Evolutionary conservation across 2,797 vertebrate genomes (phyloP), one percentile per base, ranked within the genome.

Genomic region (Chiloscyllium punctatum): DNA sequence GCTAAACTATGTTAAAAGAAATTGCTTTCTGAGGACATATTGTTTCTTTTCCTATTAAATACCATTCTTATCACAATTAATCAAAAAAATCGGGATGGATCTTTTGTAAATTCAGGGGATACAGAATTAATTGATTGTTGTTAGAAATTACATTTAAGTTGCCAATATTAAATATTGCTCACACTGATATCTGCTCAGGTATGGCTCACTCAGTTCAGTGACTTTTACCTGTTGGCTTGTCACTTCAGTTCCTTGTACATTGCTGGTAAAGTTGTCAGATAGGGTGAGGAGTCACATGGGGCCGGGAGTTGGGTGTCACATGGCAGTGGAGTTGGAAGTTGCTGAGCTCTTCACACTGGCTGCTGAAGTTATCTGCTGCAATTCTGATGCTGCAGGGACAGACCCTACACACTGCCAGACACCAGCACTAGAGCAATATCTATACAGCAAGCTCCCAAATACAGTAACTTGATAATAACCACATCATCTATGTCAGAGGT

Each of bases 1-100:
- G 97, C 97, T 96, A 96, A 96, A 96, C 96, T 96, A 96, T 37
- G 57, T 96, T 96, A 91, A 94, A 96, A 96, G 15, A 72, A 33
- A 77, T 53, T 18, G 71, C 72, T 53, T 95, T 95, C 94, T 77
- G 72, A 95, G 33, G 96, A 96, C 96, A 42, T 97, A 48, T 69
- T 68, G 37, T 57, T 92, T 72, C 74, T 69, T 74, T 72, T 88
- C 94, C 37, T 53, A 66, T 86, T 95, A 62, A 84, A 82, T 77
- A 42, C 97, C 97, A 97, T n/a, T 94, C 74, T 82, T 96, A 30
- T 66, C 94, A 53, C 30, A 72, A 33, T 33, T 77, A 21, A 53
- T 16, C 48, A 95, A 51, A 95, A 3, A 53, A 57, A 74, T 74
- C 6, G 18, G 8, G 79, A 25, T 37, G n/a, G 88, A 97, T 97